Evolutionary conservation across 1,140 invertebrate species (phyloP), one percentile per base, ranked within the genome.

Genomic region (Trachelipus rathkii): DNA sequence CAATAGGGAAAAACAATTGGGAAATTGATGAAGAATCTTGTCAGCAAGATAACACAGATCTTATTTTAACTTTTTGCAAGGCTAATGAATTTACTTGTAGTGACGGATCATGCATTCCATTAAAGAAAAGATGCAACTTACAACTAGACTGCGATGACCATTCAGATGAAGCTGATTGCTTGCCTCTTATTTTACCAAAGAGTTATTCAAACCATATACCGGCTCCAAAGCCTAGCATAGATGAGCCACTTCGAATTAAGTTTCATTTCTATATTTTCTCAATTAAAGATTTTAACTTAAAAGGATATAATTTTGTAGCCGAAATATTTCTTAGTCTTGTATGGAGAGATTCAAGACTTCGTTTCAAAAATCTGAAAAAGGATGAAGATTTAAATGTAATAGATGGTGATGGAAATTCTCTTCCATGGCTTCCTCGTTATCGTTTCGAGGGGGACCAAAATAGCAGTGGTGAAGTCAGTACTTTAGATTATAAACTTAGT

Each of bases 41-140:
- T 43, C 21, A 33, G 9, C 67, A 60, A 46, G 67, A 44, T 8
- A 2, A 19, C 15, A 74, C 74, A 66, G 66, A 67, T 44, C 74
- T 80, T 15, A 80, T 76, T 0, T 50, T 82, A 19, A 72, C 79
- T 19, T 68, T 87, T 7, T 97, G 95, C 83, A 86, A 86, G 72
- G 84, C 89, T n/a, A 87, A 93, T 78, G 90, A 98, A 86, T 94
- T 95, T 0, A 95, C 93, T 0, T 98, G 96, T 83, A 89, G 89
- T 44, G 96, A 95, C 84, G 93, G 94, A 53, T 89, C 95, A 76
- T 99, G 96, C 84, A 95, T 99, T 79, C 87, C 90, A 0, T 92
- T 92, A 83, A 84, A 87, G 1, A 87, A 89, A 75, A 89, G 96
- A 33, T 98, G 96, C 84, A 91, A 98, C 84, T 91, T 92, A 15